These are phyloP conservation scores for Latrodectus hesperus DNA, from an alignment of 2,888 invertebrate species.

Conservation along the genomic window DNA sequence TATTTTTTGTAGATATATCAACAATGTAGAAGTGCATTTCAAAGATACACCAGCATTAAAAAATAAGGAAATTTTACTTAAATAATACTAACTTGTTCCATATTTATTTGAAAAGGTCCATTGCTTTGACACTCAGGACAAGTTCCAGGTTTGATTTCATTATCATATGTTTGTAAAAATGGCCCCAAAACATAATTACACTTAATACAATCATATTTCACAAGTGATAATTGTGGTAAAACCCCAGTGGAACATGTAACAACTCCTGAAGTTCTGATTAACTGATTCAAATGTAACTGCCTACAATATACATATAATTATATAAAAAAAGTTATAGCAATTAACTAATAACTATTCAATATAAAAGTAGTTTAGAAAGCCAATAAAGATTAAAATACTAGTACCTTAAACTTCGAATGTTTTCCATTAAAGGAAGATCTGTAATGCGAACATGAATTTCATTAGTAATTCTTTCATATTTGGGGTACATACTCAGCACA, in stretches of 20 bases:
- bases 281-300: conserved; percentile 86
- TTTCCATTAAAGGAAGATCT: conserved; percentile 95
- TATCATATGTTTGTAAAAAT: conserved; percentile 92
- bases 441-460: conserved; percentile 97
- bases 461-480: conserved; percentile 93
- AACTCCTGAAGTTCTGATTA: conserved; percentile 94
- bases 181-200: conserved; percentile 97
- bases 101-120: conserved; percentile 97
- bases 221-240: conserved; percentile 93
- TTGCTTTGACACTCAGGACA: conserved; percentile 98
- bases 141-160: conserved; percentile 95
- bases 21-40: too few relatives aligned
- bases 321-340: too few relatives aligned
- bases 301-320: conserved; percentile 70
- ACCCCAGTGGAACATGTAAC: conserved; percentile 97
- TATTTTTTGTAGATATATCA: too few relatives aligned
- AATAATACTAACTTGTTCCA: conserved; percentile 82
- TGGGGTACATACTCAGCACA: conserved; percentile 94
- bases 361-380: too few relatives aligned
- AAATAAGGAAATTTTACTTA: not conserved
- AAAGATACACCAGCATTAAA: too few relatives aligned
- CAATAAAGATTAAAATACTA: not conserved
- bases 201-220: conserved; percentile 97
- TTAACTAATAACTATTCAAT: too few relatives aligned
- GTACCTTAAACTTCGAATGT: conserved; percentile 90